Evolutionary conservation across 2,888 invertebrate species (phyloP), one percentile per base, ranked within the genome.

Genomic region (Folsomia manolachei): DNA sequence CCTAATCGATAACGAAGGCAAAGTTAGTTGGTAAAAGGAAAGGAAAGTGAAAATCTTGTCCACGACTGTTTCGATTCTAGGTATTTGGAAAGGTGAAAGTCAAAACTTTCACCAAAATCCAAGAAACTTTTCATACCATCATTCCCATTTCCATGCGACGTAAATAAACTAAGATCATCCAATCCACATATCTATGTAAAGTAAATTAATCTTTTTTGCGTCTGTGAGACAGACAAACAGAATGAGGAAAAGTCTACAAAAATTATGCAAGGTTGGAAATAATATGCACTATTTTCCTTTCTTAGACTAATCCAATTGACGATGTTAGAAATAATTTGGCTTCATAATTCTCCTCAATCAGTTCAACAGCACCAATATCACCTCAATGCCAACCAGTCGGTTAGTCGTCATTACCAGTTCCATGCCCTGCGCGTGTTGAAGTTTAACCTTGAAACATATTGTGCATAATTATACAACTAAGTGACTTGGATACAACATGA

Each of bases 391-490:
- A 51, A 11, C 18, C 18, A 51, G 9, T 51, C n/a, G n/a, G n/a
- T n/a, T n/a, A n/a, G n/a, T n/a, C n/a, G n/a, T n/a, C n/a, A 14
- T 39, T 39, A 14, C 39, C 4, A 39, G 39, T 39, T 39, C 39
- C 39, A 4, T 39, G 39, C 39, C 39, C 39, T 14, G 7, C 4
- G 39, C 39, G 39, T 39, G n/a, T n/a, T n/a, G 4, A 21, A 19
- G n/a, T 56, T 56, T 56, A 56, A 56, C 56, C 56, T 56, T 56
- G 56, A 56, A 56, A 56, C 21, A 56, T 56, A 56, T 56, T 19
- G 21, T 19, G 56, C 56, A 39, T 14, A 39, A 39, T 39, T 39
- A 39, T n/a, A n/a, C n/a, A n/a, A n/a, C n/a, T n/a, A n/a, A n/a
- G n/a, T n/a, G n/a, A n/a, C n/a, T n/a, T n/a, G n/a, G n/a, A n/a